Percentiles rank a stretch among this genome's conserved stretches.
These are phyloP conservation scores for Leguminivora glycinivorella DNA, from an alignment of 1,140 invertebrate genomes.

Conservation along the genomic window DNA sequence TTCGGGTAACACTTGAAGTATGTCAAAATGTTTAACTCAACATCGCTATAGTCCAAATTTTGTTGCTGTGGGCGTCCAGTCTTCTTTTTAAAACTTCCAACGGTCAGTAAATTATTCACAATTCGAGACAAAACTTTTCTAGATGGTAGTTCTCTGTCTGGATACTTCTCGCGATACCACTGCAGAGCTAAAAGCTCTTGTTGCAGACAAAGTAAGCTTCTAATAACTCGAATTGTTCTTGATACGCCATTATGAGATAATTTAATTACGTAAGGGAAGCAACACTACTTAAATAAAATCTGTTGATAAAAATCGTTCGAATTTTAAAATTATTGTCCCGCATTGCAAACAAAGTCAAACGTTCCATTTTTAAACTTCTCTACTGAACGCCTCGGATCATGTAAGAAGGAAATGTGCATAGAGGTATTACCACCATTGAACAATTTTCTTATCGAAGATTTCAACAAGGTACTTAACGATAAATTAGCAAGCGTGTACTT, in stretches of 20 bases:
- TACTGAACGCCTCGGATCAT: not conserved
- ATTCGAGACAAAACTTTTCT: slow-evolving; percentile 15
- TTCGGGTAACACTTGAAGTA: slow-evolving; percentile 22
- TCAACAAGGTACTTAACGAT: too few relatives aligned
- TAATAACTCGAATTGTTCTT: not conserved
- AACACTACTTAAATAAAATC: not conserved
- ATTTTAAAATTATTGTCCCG: slow-evolving; percentile 18
- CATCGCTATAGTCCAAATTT: slow-evolving; percentile 17
- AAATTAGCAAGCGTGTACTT: too few relatives aligned
- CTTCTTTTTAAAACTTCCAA: slow-evolving; percentile 8
- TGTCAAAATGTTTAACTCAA: slow-evolving; percentile 16
- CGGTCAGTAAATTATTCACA: slow-evolving; percentile 8
- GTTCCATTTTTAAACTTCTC: slow-evolving; percentile 16
- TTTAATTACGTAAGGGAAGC: not conserved
- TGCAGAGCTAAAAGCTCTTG: slow-evolving; percentile 18
- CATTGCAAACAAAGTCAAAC: not conserved
- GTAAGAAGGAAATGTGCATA: too few relatives aligned
- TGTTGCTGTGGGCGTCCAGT: slow-evolving; percentile 8
- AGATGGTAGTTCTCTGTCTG: slow-evolving; percentile 17
- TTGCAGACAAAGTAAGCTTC: slow-evolving; percentile 7
- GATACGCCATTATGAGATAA: not conserved
- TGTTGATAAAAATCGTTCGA: not conserved
- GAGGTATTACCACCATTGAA: too few relatives aligned
- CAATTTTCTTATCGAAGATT: too few relatives aligned
- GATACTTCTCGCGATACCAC: slow-evolving; percentile 15